These are phyloP conservation scores for Pristionchus mayeri DNA, from an alignment of 2,888 invertebrate species.

Conservation along the genomic window DNA sequence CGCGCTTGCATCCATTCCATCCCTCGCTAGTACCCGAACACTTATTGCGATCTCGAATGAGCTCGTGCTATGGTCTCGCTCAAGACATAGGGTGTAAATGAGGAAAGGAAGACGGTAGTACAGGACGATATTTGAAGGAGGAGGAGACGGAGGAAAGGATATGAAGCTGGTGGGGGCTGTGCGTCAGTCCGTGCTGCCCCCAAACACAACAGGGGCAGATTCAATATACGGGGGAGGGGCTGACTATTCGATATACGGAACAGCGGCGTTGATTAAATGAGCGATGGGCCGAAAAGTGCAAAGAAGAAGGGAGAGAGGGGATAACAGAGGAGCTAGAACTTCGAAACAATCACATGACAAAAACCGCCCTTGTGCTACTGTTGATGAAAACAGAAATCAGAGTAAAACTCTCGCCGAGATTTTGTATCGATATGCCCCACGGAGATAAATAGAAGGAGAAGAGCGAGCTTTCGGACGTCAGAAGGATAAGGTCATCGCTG, in stretches of 20 bases:
- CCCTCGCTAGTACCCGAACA: neutral
- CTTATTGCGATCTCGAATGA: neutral
- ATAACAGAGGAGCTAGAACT: neutral
- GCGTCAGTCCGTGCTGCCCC: neutral
- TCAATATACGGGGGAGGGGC: neutral
- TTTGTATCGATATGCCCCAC: too few relatives aligned
- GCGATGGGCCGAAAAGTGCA: neutral
- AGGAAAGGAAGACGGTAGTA: neutral
- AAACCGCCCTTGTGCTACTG: too few relatives aligned
- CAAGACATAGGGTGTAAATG: neutral
- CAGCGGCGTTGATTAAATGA: neutral
- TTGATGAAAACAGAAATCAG: too few relatives aligned
- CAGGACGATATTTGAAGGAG: neutral
- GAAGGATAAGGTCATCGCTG: too few relatives aligned
- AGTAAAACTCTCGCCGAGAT: too few relatives aligned
- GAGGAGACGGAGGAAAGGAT: neutral
- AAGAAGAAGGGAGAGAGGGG: neutral
- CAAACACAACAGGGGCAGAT: constrained; percentile 14
- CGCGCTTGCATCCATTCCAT: too few relatives aligned
- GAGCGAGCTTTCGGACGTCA: neutral
- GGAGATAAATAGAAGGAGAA: too few relatives aligned
- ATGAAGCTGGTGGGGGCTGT: neutral
- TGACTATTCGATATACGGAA: neutral
- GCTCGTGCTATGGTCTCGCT: too few relatives aligned
- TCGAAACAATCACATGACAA: too few relatives aligned